These are phyloP conservation scores for Cariama cristata DNA, from an alignment of 2,113 vertebrate genomes.

Conservation along the genomic window DNA sequence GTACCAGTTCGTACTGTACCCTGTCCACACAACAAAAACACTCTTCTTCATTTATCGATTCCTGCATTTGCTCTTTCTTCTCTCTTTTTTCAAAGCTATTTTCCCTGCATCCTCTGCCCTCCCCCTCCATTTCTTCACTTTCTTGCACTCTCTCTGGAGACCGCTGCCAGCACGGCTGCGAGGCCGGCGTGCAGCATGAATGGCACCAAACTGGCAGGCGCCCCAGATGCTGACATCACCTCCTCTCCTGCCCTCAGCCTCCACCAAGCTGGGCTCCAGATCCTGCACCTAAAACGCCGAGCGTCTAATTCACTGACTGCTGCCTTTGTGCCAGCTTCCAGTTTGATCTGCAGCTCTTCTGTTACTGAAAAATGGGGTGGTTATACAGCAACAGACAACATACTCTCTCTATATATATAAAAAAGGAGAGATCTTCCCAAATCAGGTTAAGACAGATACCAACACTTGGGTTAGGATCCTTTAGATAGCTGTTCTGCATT, in stretches of 20 bases:
- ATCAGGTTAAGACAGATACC: background rate
- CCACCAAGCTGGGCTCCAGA: background rate
- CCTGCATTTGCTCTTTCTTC: background rate
- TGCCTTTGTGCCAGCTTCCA: background rate
- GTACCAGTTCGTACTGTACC: background rate
- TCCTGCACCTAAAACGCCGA: background rate
- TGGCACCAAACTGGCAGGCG: background rate
- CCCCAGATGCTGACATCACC: conserved; percentile 24
- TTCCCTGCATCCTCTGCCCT: background rate
- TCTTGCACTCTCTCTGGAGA: background rate
- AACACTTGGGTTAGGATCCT: background rate
- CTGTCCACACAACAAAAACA: background rate
- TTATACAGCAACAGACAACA: background rate
- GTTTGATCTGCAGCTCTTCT: background rate
- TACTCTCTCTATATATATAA: too few relatives aligned
- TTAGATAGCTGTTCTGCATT: background rate
- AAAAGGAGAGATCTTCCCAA: background rate
- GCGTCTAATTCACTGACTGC: background rate
- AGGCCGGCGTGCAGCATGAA: background rate
- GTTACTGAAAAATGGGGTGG: background rate
- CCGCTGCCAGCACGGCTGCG: background rate
- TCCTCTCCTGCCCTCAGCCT: background rate
- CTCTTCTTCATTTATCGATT: background rate
- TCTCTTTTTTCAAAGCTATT: background rate
- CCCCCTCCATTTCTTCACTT: background rate